These are phyloP conservation scores for Bombyx mandarina DNA, from an alignment of 1,140 invertebrate genomes.

Conservation along the genomic window DNA sequence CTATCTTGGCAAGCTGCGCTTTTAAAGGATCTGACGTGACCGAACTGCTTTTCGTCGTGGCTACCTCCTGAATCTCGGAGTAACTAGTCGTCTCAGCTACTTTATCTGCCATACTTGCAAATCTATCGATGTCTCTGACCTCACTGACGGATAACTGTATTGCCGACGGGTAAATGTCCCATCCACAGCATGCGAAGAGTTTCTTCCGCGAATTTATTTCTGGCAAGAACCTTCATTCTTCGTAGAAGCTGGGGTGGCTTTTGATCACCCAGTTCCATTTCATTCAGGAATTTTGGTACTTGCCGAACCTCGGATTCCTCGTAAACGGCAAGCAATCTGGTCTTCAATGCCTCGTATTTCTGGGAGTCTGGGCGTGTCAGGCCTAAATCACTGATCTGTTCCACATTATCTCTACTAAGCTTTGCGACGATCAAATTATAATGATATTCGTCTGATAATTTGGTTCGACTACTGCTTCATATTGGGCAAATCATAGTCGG, in stretches of 20 bases:
- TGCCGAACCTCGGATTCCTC: constrained; percentile 8
- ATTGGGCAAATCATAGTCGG: constrained; percentile 1
- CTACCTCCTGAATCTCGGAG: no score
- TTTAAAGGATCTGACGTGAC: no score
- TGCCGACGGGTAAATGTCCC: no score
- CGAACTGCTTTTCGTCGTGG: no score
- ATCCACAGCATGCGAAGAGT: neutral
- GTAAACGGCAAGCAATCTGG: constrained; percentile 7
- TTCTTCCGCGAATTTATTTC: neutral
- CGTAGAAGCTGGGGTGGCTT: constrained; percentile 7
- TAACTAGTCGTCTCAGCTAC: no score
- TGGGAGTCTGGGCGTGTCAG: constrained; percentile 1
- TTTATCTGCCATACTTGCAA: no score
- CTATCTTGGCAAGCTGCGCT: no score
- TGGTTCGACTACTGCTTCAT: neutral
- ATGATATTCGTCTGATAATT: neutral
- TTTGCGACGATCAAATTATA: constrained; percentile 1
- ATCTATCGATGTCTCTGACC: no score
- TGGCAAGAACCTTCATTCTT: constrained; percentile 7
- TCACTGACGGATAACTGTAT: no score
- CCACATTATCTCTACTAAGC: constrained; percentile 4
- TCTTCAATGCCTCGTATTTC: constrained; percentile 6
- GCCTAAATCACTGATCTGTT: constrained; percentile 8
- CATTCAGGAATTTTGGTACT: constrained; percentile 5
- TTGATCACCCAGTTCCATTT: constrained; percentile 8